These are phyloP conservation scores for Hesperophylax magnus DNA, from an alignment of 1,140 invertebrate genomes.

Conservation along the genomic window DNA sequence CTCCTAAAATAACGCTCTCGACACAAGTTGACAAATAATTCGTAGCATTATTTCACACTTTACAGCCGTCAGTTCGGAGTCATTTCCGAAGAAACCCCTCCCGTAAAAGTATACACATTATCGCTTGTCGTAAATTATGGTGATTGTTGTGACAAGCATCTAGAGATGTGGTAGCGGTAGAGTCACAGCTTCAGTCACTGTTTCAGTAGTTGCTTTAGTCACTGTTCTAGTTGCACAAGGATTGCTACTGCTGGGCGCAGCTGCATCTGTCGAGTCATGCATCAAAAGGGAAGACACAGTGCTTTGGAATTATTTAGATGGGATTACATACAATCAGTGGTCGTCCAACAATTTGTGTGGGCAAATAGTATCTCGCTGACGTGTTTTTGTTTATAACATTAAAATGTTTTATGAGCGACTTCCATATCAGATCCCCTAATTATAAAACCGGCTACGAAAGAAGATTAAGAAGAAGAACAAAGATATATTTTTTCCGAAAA, in stretches of 20 bases:
- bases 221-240: no score
- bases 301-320: conserved; percentile 14
- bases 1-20: no score
- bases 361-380: no score
- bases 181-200: no score
- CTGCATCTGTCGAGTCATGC: conserved; percentile 41
- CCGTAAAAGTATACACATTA: conserved; percentile 33
- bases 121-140: conserved; percentile 34
- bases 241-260: neutral
- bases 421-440: no score
- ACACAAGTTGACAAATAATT: neutral
- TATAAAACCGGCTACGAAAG: no score
- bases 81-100: neutral
- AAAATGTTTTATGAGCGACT: no score
- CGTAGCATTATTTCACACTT: neutral
- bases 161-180: neutral
- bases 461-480: no score
- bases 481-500: no score
- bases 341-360: neutral
- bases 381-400: no score
- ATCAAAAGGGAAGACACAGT: conserved; percentile 27
- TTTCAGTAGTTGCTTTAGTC: no score
- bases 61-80: neutral
- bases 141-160: conserved; percentile 23
- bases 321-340: neutral